phyloP scores from a whole-genome alignment of 1,140 invertebrate species.

The Globodera rostochiensis region DNA sequence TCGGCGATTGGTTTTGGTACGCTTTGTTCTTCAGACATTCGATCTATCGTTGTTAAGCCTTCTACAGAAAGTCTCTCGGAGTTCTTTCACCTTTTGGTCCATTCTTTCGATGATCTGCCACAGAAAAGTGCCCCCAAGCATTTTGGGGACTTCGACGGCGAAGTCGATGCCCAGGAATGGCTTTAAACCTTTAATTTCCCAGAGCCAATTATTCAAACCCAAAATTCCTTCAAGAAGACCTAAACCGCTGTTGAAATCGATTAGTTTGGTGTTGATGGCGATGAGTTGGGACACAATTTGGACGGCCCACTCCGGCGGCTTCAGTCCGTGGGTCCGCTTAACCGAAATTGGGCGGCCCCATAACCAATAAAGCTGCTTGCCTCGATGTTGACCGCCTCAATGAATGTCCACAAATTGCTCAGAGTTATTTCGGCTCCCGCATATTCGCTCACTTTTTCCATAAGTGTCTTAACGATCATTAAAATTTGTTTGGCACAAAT shows the following conservation, averaged over 20 bases:
- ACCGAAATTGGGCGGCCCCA: background rate
- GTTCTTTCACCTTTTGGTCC: conserved; percentile 20
- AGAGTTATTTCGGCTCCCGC: conserved; percentile 15
- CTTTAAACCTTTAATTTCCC: conserved; percentile 10
- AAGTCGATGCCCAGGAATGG: conserved; percentile 30
- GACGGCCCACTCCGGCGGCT: conserved; percentile 19
- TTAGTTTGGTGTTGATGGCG: conserved; percentile 15
- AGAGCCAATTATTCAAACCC: background rate
- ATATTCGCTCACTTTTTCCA: conserved; percentile 32
- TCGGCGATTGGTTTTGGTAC: background rate
- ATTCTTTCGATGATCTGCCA: conserved; percentile 33
- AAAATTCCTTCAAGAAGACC: background rate
- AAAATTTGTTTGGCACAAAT: background rate
- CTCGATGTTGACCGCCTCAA: conserved; percentile 32
- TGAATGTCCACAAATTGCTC: conserved; percentile 25
- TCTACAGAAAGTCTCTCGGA: background rate
- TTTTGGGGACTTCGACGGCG: conserved; percentile 27
- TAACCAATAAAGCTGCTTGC: background rate
- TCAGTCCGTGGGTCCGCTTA: conserved; percentile 31
- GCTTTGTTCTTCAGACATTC: conserved; percentile 28
- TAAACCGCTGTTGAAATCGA: conserved; percentile 26
- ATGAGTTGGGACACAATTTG: conserved; percentile 23
- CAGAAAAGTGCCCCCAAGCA: conserved; percentile 27
- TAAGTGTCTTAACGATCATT: conserved; percentile 9
- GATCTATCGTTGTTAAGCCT: background rate